Conservation (phyloP, 2,113 vertebrate species). For the Neofelis nebulosa region DNA sequence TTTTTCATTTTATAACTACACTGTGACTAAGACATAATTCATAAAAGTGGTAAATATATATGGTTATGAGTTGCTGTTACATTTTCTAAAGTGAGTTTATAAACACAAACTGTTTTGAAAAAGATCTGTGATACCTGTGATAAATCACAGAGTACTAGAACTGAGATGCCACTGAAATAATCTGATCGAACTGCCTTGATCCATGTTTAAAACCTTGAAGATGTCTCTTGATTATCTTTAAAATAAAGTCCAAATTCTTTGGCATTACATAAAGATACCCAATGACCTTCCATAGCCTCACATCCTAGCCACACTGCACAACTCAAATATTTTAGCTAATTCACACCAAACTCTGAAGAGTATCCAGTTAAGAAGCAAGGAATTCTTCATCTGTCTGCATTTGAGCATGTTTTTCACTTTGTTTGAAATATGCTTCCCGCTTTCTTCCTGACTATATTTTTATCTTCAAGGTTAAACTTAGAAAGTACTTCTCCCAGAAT, state of each 20-base stretch:
- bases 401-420: background rate
- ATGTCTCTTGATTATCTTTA: constrained; percentile 3
- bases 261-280: background rate
- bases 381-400: background rate
- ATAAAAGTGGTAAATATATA: background rate
- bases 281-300: background rate
- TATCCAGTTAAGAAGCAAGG: background rate
- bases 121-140: background rate
- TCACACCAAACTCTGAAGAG: background rate
- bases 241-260: background rate
- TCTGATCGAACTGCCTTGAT: background rate
- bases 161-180: background rate
- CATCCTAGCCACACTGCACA: background rate
- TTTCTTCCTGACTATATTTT: background rate
- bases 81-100: background rate
- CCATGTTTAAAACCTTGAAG: background rate
- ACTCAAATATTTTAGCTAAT: background rate
- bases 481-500: background rate
- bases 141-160: background rate
- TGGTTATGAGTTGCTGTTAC: background rate
- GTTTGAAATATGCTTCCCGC: background rate
- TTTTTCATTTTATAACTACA: background rate
- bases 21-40: background rate
- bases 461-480: constrained; percentile 2
- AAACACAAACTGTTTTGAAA: background rate